Percentiles rank a stretch among this genome's conserved stretches.
Conservation (phyloP, 37 sponge, comb jelly and placozoan species). For the Beroe forskalii region DNA sequence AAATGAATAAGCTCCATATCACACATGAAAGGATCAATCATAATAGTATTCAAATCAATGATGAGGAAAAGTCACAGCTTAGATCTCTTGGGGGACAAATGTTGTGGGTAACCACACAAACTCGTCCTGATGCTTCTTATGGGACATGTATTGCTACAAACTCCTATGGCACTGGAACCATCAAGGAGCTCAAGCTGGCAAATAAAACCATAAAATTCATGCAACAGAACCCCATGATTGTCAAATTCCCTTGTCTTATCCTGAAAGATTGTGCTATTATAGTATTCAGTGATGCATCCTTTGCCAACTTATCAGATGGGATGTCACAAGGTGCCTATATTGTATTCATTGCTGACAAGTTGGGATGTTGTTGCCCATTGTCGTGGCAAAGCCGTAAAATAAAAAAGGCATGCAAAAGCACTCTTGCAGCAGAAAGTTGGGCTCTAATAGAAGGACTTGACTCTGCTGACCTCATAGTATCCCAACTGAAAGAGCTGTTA, state of each 20-base stretch:
- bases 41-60: background rate
- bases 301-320: background rate
- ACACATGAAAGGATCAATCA: background rate
- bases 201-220: background rate
- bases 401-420: background rate
- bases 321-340: background rate
- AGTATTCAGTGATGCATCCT: background rate
- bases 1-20: background rate
- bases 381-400: constrained; percentile 7
- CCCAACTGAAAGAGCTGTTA: background rate
- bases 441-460: background rate
- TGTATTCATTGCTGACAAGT: background rate
- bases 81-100: background rate
- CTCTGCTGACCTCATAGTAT: background rate
- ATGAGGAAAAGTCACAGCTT: background rate
- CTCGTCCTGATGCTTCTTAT: background rate
- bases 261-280: background rate
- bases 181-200: background rate
- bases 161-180: background rate
- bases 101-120: background rate
- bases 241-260: background rate
- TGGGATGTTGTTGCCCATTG: background rate
- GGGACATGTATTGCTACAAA: background rate
- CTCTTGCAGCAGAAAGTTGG: constrained; percentile 28
- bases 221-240: background rate